These are phyloP conservation scores for Pecten maximus DNA, from an alignment of 2,888 invertebrate species.

Conservation along the genomic window DNA sequence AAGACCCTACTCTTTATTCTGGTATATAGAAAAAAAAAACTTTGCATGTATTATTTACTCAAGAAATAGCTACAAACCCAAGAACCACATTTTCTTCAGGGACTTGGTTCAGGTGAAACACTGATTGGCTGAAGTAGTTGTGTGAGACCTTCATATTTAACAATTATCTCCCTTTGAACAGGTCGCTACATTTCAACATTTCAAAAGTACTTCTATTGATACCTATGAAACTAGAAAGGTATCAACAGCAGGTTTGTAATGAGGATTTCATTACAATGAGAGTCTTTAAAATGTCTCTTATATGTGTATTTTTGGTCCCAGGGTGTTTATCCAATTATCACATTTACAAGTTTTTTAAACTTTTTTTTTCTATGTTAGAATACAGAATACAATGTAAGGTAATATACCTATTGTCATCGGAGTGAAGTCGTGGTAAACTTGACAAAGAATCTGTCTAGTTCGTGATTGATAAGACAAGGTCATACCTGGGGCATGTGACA, in stretches of 20 bases:
- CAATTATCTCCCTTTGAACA: not conserved
- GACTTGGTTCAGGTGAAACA: no score
- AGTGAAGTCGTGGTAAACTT: not conserved
- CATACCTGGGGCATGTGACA: not conserved
- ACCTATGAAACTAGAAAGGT: not conserved
- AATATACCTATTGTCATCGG: not conserved
- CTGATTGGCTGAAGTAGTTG: no score
- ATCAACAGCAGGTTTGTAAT: not conserved
- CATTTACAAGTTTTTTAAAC: not conserved
- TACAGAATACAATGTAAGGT: not conserved
- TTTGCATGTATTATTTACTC: no score
- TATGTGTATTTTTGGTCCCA: not conserved
- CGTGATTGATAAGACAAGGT: not conserved
- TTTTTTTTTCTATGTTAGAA: not conserved
- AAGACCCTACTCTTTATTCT: no score
- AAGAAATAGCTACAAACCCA: no score
- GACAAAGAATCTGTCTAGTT: not conserved
- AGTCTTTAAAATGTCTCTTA: not conserved
- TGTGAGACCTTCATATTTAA: not conserved
- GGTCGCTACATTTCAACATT: not conserved
- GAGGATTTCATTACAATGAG: not conserved
- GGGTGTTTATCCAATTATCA: not conserved
- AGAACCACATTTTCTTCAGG: no score
- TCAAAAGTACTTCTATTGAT: no score
- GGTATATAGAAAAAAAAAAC: no score